Evolutionary conservation across 2,113 vertebrate species (phyloP).

Genomic region (Nettapus auritus): DNA sequence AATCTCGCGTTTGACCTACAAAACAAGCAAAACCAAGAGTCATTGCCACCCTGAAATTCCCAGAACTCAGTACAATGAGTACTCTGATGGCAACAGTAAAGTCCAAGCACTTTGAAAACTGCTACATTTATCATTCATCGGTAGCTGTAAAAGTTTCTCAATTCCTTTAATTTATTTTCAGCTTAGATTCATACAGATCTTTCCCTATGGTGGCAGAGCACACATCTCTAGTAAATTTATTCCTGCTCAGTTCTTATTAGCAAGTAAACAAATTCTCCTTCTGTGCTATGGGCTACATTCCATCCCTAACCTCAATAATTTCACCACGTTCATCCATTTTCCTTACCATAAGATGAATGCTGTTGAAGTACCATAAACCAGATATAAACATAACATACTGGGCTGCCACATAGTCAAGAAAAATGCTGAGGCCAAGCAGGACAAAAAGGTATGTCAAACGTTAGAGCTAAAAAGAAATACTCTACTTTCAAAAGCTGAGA

Average conservation of each 20-base stretch:
- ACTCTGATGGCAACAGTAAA: not conserved
- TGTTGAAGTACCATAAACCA: not conserved
- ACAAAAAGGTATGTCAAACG: not conserved
- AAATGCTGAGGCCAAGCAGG: not conserved
- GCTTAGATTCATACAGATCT: not conserved
- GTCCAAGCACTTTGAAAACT: not conserved
- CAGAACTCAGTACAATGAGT: not conserved
- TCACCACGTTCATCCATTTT: not conserved
- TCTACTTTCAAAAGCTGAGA: constrained; percentile 93
- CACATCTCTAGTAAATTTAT: not conserved
- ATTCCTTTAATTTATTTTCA: not conserved
- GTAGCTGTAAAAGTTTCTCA: not conserved
- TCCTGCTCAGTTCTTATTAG: not conserved
- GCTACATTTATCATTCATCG: not conserved
- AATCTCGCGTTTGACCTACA: constrained; percentile 92
- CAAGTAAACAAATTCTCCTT: not conserved
- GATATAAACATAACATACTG: not conserved
- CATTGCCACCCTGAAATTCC: not conserved
- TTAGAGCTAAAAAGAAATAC: not conserved
- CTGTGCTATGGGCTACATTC: not conserved
- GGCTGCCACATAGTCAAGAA: not conserved
- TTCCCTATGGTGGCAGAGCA: not conserved
- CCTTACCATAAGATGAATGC: not conserved
- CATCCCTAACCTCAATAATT: not conserved
- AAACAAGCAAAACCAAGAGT: not conserved